Evolutionary conservation across 2,888 invertebrate genomes (phyloP).

Genomic region (Lithosia quadra): DNA sequence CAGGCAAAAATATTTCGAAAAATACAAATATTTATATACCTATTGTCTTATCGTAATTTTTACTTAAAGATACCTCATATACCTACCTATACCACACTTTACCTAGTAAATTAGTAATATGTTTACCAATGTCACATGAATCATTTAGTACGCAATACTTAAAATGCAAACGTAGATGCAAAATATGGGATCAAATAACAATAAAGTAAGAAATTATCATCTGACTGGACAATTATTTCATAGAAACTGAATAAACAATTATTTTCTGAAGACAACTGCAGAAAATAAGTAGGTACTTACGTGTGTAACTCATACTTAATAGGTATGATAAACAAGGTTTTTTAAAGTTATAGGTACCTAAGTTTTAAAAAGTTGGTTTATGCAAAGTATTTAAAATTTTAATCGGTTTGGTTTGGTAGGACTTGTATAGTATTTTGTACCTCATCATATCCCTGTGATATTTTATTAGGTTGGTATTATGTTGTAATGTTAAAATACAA

Average conservation of each 20-base stretch:
- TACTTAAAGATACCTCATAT: background rate
- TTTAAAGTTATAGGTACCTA: background rate
- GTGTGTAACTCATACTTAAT: background rate
- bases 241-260: background rate
- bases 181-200: background rate
- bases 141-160: background rate
- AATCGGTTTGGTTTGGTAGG: background rate
- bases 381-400: background rate
- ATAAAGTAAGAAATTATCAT: background rate
- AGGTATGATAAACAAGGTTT: too few species aligned
- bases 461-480: background rate
- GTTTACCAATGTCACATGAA: background rate
- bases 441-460: background rate
- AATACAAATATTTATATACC: background rate
- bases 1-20: background rate
- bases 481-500: background rate
- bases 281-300: background rate
- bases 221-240: background rate
- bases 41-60: background rate
- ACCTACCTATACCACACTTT: too few species aligned
- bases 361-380: background rate
- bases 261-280: background rate
- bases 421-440: background rate
- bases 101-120: background rate
- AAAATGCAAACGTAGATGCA: constrained; percentile 1